These are phyloP conservation scores for Urocynchramus pylzowi DNA, from an alignment of 2,113 vertebrate genomes.

Conservation along the genomic window DNA sequence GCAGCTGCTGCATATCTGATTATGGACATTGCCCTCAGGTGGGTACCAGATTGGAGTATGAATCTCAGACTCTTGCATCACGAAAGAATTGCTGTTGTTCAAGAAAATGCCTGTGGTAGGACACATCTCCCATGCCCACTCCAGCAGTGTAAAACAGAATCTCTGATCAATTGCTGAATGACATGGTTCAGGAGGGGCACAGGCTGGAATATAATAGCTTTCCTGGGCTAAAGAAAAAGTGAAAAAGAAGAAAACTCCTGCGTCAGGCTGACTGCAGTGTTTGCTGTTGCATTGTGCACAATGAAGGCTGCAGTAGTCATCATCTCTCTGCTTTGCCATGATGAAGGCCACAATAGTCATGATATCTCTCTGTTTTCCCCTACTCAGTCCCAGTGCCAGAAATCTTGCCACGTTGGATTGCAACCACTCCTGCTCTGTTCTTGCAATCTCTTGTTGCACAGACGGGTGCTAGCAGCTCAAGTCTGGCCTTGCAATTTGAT, in stretches of 20 bases:
- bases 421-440: rapidly evolving
- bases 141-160: background rate
- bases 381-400: rapidly evolving
- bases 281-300: background rate
- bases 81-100: background rate
- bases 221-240: background rate
- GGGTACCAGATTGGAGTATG: background rate
- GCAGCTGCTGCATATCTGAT: background rate
- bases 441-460: background rate
- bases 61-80: background rate
- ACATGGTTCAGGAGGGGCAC: rapidly evolving
- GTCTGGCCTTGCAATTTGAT: background rate
- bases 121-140: background rate
- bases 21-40: background rate
- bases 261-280: background rate
- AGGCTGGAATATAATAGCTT: background rate
- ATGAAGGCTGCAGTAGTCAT: too few relatives aligned
- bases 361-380: rapidly evolving
- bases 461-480: rapidly evolving
- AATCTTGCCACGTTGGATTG: background rate
- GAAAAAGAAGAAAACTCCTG: background rate
- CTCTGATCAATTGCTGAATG: background rate
- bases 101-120: background rate
- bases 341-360: background rate
- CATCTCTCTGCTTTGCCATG: background rate